A percentile compares a stretch with the other conserved stretches of the same genome.
Conservation (phyloP, 2,888 invertebrate genomes). For the Antheraea yamamai region DNA sequence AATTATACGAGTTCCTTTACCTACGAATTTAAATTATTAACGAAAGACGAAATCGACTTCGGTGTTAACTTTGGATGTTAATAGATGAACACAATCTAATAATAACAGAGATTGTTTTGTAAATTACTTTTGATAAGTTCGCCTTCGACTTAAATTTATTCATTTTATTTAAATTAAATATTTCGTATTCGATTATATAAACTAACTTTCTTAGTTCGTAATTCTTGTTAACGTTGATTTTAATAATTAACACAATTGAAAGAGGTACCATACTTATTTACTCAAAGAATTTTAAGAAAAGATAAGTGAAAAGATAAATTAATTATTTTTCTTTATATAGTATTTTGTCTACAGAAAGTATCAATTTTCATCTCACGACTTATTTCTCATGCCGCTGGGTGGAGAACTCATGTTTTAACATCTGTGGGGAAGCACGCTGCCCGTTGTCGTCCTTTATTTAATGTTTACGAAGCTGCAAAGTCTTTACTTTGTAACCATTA, state of each 20-base stretch:
- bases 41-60: background rate
- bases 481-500: slow-evolving; percentile 84
- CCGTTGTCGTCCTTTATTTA: slow-evolving; percentile 87
- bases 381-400: slow-evolving; percentile 85
- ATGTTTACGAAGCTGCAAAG: slow-evolving; percentile 85
- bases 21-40: background rate
- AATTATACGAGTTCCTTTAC: background rate
- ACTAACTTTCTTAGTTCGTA: background rate
- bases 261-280: no score
- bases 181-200: background rate
- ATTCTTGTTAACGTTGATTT: background rate
- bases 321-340: no score
- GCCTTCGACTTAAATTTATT: background rate
- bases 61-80: background rate
- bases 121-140: background rate
- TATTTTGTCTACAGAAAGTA: slow-evolving; percentile 77
- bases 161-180: background rate
- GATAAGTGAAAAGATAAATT: no score
- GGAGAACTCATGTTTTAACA: slow-evolving; percentile 84
- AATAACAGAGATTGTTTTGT: slow-evolving; percentile 8
- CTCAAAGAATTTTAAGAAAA: no score
- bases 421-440: slow-evolving; percentile 85
- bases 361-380: slow-evolving; percentile 82
- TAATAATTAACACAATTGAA: background rate
- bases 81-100: slow-evolving; percentile 4